phyloP scores from a whole-genome alignment of 2,888 invertebrate genomes.

The Tanypteryx hageni region DNA sequence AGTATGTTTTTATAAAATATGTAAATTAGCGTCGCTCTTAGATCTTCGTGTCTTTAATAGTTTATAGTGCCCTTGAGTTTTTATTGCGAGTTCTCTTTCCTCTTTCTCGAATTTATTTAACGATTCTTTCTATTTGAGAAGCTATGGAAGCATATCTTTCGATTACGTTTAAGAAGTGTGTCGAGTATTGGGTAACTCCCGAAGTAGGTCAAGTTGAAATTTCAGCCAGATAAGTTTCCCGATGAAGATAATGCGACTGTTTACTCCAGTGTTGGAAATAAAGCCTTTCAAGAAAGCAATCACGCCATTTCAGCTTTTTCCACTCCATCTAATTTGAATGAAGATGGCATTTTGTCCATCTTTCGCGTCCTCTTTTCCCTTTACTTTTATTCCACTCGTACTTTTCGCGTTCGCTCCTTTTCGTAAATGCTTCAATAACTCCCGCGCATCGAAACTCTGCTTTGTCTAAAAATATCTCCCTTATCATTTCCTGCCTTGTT shows the following conservation, averaged over 20 bases:
- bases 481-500: no score
- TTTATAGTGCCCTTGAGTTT: background rate
- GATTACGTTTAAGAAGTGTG: conserved; percentile 34
- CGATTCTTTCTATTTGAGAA: background rate
- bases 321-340: background rate
- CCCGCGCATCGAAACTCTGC: background rate
- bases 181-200: conserved; percentile 53
- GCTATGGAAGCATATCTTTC: background rate
- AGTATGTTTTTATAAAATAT: no score
- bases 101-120: background rate
- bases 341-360: background rate
- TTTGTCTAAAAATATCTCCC: background rate
- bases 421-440: background rate
- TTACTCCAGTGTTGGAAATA: conserved; percentile 14
- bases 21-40: no score
- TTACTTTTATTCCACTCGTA: no score
- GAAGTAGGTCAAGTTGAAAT: conserved; percentile 62
- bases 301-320: background rate
- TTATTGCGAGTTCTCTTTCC: background rate
- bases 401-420: background rate
- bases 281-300: background rate
- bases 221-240: conserved; percentile 51
- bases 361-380: background rate
- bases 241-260: conserved; percentile 40
- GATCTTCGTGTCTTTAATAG: background rate